Evolutionary conservation across 2,797 vertebrate genomes (phyloP), one percentile per base, ranked within the genome.

Genomic region (Bucorvus abyssinicus): DNA sequence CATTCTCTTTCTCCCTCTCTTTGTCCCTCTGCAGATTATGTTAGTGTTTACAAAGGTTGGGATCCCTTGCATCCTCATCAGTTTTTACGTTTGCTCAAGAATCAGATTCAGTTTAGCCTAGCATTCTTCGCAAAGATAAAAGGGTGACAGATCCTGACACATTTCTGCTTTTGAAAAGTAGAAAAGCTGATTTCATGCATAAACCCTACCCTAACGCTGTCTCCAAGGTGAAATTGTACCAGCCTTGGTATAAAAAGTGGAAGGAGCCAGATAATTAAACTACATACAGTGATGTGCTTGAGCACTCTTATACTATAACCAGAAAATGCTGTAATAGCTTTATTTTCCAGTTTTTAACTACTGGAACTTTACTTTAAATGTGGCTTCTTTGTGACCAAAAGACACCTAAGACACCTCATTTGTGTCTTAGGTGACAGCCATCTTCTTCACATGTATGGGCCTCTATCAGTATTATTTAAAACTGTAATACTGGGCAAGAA

Each of bases 31-130:
- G 85, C 79, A 96, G 91, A 95, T 94, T 95, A 93, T 93, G 86
- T 83, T 44, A 90, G 70, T 95, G 93, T 96, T 97, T 96, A 95
- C 91, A 96, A 96, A 94, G 93, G 80, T 93, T 94, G 68, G 81
- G 85, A 95, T 94, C 90, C 45, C 57, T 90, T 90, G 74, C 90
- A 92, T 93, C 96, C 78, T 95, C 90, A 84, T 81, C 76, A 87
- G 78, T 91, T 94, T 95, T 93, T 94, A 85, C 81, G 74, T 84
- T 93, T 94, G 77, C 68, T 40, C 60, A 94, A 89, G 94, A 89
- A 90, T 93, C 84, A 92, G 87, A 89, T 90, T 90, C 80, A 77
- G 90, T 94, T 97, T 95, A 94, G 83, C 78, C 80, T 63, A 71
- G 71, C 68, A 84, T 96, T 93, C 90, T 96, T 95, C 86, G 84